Evolutionary conservation across 2,888 invertebrate species (phyloP), one percentile per base, ranked within the genome.

Genomic region (Drymonia ruficornis): DNA sequence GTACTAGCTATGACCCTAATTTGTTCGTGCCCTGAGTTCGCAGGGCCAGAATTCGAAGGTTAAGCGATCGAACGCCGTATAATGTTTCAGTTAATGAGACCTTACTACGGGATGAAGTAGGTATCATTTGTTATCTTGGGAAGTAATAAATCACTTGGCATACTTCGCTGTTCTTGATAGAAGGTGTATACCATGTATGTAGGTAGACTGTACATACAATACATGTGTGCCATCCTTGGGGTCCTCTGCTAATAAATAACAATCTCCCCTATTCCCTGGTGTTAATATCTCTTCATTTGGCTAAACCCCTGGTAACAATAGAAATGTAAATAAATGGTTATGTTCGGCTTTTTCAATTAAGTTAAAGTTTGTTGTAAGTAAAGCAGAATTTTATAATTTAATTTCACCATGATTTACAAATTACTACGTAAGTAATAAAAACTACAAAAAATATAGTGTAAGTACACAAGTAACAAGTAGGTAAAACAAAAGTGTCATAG

Each of bases 1-100:
- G 53, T 60, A 60, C 56, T 50, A 57, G 53, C 56, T 56, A 51
- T 53, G 59, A 69, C 55, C 70, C 57, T 70, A 61, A 61, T 69
- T 69, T 61, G 49, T 54, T 46, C 55, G 56, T 60, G 55, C 49
- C 52, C 65, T 59, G 48, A 40, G 56, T 56, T 47, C 42, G 42
- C 59, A 52, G 55, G 45, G 36, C 38, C 46, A 55, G 53, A 56
- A 55, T 59, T 56, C 65, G 53, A 61, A 61, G 56, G 49, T 50
- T 56, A 51, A 46, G 46, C 36, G 50, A 48, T 43, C 15, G 46
- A 46, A 29, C 29, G 12, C 16, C 12, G 16, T 13, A 15, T 47
- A 34, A 47, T 47, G 13, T 34, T 34, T 29, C 1, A 47, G 16
- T 45, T 15, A 28, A 34, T 47, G 18, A 47, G 18, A 18, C 7